Evolutionary conservation across 2,888 invertebrate genomes (phyloP).

Genomic region (Agriopis marginaria): DNA sequence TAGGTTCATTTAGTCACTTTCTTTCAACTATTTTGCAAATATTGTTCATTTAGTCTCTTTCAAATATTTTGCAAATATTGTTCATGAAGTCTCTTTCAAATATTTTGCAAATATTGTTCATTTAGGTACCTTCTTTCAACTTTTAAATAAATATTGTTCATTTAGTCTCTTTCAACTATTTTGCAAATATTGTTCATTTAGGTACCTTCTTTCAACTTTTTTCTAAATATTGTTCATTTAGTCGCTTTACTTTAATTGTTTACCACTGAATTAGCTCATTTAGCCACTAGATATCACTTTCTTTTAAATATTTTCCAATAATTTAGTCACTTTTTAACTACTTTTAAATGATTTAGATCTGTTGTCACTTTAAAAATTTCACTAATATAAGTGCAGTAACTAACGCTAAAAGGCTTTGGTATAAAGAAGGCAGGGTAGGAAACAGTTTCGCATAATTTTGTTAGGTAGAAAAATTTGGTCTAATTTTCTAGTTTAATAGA

Average conservation of each 20-base stretch:
- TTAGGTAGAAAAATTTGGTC: slow-evolving; percentile 72
- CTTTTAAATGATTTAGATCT: slow-evolving; percentile 18
- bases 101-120: neutral
- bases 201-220: neutral
- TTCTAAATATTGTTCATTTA: neutral
- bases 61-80: neutral
- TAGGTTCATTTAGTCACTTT: slow-evolving; percentile 3
- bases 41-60: slow-evolving; percentile 1
- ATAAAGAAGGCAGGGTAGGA: slow-evolving; percentile 65
- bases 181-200: neutral
- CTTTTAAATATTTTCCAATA: neutral
- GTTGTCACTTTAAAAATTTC: neutral
- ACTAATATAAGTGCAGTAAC: slow-evolving; percentile 9
- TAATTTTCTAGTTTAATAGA: slow-evolving; percentile 39
- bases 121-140: neutral
- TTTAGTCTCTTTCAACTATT: neutral
- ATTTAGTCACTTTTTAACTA: neutral
- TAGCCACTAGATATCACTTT: neutral
- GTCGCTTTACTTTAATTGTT: neutral
- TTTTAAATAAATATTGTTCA: neutral
- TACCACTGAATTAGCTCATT: neutral
- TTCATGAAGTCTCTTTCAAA: neutral
- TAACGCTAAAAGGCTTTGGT: slow-evolving; percentile 62
- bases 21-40: neutral
- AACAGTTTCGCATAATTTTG: slow-evolving; percentile 39